Conservation (phyloP, 2,888 invertebrate species). For the Pristionchus maxplancki region DNA sequence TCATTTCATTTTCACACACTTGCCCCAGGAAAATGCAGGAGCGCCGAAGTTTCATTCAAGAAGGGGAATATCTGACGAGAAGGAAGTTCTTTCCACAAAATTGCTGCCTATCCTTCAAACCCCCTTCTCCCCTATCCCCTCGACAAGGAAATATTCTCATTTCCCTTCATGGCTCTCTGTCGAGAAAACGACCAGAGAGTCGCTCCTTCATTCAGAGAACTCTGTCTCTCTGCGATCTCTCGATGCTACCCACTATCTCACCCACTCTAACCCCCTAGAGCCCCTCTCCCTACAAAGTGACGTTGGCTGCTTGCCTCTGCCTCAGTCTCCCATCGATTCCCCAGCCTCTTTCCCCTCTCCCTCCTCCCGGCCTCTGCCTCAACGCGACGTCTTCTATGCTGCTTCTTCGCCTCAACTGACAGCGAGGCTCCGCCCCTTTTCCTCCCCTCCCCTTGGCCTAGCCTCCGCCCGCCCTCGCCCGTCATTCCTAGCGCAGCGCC, state of each 20-base stretch:
- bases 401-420: neutral
- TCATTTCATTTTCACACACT: too few species aligned
- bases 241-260: neutral
- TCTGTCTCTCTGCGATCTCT: neutral
- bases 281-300: conserved; percentile 16
- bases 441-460: neutral
- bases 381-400: neutral
- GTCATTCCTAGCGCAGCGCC: conserved; percentile 24
- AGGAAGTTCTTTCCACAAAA: neutral
- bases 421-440: conserved; percentile 32
- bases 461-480: neutral
- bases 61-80: neutral
- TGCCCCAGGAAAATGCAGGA: too few species aligned
- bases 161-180: neutral
- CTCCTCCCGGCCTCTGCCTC: neutral
- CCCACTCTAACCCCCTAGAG: neutral
- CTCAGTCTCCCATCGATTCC: neutral
- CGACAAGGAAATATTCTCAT: conserved; percentile 1
- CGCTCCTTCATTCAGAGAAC: neutral
- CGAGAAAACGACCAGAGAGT: neutral
- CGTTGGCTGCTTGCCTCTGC: neutral
- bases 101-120: neutral
- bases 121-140: neutral
- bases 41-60: too few species aligned
- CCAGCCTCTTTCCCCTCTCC: neutral